Evolutionary conservation across 2,113 vertebrate species (phyloP), one percentile per base, ranked within the genome.

Genomic region (Garra rufa): DNA sequence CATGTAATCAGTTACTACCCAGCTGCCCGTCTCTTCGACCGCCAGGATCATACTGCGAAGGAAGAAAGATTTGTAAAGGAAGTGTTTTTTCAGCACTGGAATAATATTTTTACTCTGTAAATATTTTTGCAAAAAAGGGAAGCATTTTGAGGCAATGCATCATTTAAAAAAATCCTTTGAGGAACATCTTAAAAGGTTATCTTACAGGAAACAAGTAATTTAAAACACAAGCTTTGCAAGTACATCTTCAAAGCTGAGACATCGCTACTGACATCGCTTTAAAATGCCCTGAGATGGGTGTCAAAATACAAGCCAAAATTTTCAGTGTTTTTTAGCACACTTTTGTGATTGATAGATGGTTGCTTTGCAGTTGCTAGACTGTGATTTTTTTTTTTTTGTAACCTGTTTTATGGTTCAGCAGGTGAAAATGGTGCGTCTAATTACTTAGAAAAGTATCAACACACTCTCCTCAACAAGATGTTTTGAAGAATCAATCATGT

Each of bases 161-260:
- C 5, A 11, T 15, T 14, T 1, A 21, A 57, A 57, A n/a, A 77
- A n/a, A 10, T 59, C 34, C 34, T 61, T 2, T 7, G 38, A 44
- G 14, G n/a, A 55, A 41, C 50, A 43, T 77, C 74, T 76, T 50
- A 57, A 34, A 71, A 46, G 69, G 41, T 44, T 73, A 73, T 73
- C 13, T 15, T 38, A n/a, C 17, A 38, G 48, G 28, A 76, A 11
- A 76, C 19, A 76, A 55, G 73, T 52, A 1, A 50, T 75, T 75
- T 50, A 41, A 75, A 28, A 28, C 14, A 21, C 26, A 75, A 17
- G n/a, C 43, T 48, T 14, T 19, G 24, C 24, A 34, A 50, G 67
- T n/a, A 71, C 38, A 21, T 70, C 67, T 70, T 70, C 19, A 70
- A 70, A 43, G 38, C 67, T n/a, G n/a, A 71, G 19, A 24, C n/a